Conservation (phyloP, 2,113 vertebrate species). For the Microcebus jonahi region DNA sequence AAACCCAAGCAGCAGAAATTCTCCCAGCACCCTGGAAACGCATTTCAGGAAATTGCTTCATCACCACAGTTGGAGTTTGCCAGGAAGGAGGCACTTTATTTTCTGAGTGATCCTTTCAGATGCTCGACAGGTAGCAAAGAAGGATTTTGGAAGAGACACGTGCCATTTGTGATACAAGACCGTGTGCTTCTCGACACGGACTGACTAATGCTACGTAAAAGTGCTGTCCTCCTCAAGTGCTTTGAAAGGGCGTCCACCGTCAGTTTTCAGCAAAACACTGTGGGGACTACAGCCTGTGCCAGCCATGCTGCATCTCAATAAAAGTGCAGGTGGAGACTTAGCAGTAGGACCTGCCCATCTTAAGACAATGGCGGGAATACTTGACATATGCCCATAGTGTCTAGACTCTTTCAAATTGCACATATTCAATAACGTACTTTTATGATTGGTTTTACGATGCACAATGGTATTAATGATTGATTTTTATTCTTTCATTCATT, state of each 20-base stretch:
- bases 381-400: fast-evolving
- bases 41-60: neutral
- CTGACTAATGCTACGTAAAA: neutral
- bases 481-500: fast-evolving
- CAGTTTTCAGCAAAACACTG: too few relatives aligned
- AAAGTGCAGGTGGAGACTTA: fast-evolving
- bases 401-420: fast-evolving
- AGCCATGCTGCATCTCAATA: neutral
- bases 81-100: neutral
- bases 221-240: fast-evolving
- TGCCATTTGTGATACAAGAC: too few relatives aligned
- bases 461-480: fast-evolving
- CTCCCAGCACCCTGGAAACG: too few relatives aligned
- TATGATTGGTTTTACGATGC: fast-evolving
- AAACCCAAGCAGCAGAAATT: too few relatives aligned
- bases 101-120: neutral
- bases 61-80: too few relatives aligned
- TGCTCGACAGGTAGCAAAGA: neutral
- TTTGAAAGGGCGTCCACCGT: too few relatives aligned
- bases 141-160: neutral
- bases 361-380: neutral
- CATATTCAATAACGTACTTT: fast-evolving
- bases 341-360: neutral
- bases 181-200: fast-evolving
- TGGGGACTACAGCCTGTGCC: neutral